Conservation (phyloP, 2,797 vertebrate genomes). For the Galagoides demidoff region DNA sequence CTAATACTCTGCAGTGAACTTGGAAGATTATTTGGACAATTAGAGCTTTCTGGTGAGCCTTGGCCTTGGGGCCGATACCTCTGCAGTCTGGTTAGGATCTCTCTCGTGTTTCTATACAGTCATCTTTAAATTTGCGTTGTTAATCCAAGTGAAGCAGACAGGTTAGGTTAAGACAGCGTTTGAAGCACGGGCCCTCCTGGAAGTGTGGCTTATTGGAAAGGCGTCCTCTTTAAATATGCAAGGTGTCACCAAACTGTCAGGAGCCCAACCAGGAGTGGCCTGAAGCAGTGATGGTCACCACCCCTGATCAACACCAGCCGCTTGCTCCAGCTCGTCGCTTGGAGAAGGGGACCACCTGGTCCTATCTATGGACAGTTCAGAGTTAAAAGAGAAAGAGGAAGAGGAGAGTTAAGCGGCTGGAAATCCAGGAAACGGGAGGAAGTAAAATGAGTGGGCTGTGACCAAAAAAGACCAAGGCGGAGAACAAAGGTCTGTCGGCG, state of each 20-base stretch:
- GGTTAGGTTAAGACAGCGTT: background rate
- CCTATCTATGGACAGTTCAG: background rate
- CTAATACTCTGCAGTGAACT: background rate
- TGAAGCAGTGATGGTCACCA: background rate
- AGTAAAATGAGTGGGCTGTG: background rate
- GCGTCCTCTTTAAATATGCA: background rate
- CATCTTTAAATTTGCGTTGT: background rate
- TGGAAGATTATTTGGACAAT: background rate
- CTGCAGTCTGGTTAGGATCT: background rate
- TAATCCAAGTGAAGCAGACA: background rate
- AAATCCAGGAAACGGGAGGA: background rate
- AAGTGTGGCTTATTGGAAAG: background rate
- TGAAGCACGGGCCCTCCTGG: background rate
- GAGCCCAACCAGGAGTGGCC: background rate
- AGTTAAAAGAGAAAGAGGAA: conserved; percentile 25
- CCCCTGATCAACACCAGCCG: background rate
- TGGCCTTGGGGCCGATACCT: background rate
- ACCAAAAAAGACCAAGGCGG: background rate
- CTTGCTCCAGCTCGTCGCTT: conserved; percentile 11
- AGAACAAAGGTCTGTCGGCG: background rate
- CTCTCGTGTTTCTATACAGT: background rate
- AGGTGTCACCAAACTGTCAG: background rate
- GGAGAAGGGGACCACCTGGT: background rate
- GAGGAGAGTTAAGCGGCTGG: background rate
- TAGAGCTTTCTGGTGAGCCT: background rate